Evolutionary conservation across 1,140 invertebrate species (phyloP).

Genomic region (Pseudomyrmex sp.): DNA sequence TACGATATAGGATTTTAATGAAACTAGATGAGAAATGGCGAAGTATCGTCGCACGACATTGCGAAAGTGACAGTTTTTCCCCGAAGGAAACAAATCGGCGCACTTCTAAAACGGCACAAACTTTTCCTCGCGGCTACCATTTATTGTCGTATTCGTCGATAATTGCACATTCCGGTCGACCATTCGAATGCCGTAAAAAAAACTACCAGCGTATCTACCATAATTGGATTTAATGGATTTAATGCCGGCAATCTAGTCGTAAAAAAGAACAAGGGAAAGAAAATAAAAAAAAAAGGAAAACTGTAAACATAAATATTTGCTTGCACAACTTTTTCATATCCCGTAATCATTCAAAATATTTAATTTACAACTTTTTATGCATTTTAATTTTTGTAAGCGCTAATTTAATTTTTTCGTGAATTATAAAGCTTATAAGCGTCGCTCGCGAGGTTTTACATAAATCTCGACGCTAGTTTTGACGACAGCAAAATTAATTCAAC

Average conservation of each 20-base stretch:
- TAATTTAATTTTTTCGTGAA: too few relatives aligned
- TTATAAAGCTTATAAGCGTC: not conserved
- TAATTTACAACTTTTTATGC: not conserved
- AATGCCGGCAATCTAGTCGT: not conserved
- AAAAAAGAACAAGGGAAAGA: not conserved
- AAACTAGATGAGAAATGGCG: not conserved
- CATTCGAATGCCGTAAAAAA: constrained; percentile 62
- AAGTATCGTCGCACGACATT: constrained; percentile 26
- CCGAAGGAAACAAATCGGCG: constrained; percentile 57
- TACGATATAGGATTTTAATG: not conserved
- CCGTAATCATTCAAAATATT: not conserved
- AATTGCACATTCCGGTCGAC: constrained; percentile 63
- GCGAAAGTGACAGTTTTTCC: constrained; percentile 66
- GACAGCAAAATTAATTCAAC: not conserved
- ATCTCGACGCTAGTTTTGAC: constrained; percentile 10
- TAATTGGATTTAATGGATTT: constrained; percentile 53
- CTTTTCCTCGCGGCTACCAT: constrained; percentile 62
- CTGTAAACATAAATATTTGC: not conserved
- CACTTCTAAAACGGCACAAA: constrained; percentile 62
- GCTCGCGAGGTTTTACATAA: not conserved
- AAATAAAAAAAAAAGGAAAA: not conserved
- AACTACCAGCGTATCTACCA: constrained; percentile 16
- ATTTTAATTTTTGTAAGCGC: not conserved
- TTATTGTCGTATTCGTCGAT: constrained; percentile 70
- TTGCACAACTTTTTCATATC: not conserved